Conservation (phyloP, 2,888 invertebrate species). For the Therioaphis trifolii region DNA sequence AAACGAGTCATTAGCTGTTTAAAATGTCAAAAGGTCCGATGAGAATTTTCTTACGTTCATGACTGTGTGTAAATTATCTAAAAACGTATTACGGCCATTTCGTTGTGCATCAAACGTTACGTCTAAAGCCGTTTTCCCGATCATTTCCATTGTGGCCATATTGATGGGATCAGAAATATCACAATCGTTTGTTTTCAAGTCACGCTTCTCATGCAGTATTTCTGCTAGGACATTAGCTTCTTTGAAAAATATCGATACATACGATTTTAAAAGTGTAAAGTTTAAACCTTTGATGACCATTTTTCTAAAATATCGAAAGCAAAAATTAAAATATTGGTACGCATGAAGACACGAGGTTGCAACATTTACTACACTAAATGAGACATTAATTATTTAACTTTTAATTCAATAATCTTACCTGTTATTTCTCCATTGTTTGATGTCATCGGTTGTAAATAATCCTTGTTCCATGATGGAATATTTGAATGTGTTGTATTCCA, state of each 20-base stretch:
- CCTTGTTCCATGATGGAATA: conserved; percentile 58
- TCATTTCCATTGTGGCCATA: conserved; percentile 64
- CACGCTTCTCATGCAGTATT: conserved; percentile 8
- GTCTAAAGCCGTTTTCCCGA: conserved; percentile 64
- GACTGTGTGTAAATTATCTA: not conserved
- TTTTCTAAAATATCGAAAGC: conserved; percentile 33
- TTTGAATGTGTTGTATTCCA: conserved; percentile 22
- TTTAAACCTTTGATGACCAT: conserved; percentile 35
- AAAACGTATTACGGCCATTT: conserved; percentile 25
- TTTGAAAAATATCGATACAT: conserved; percentile 37
- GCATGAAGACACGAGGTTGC: not conserved
- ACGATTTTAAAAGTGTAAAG: conserved; percentile 32
- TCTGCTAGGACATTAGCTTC: conserved; percentile 7
- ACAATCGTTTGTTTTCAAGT: conserved; percentile 22
- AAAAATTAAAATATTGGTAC: too few relatives aligned
- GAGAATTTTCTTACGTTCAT: conserved; percentile 15
- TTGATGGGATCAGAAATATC: conserved; percentile 41
- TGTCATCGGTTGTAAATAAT: conserved; percentile 44
- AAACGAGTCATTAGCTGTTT: not conserved
- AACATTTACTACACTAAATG: too few relatives aligned
- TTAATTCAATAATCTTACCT: not conserved
- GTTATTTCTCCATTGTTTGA: conserved; percentile 52
- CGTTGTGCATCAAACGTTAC: conserved; percentile 62
- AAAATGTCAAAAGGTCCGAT: not conserved
- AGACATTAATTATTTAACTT: not conserved